Base-by-base conservation (phyloP, 2,888 invertebrate genomes). In the Platycnemis pennipes region DNA sequence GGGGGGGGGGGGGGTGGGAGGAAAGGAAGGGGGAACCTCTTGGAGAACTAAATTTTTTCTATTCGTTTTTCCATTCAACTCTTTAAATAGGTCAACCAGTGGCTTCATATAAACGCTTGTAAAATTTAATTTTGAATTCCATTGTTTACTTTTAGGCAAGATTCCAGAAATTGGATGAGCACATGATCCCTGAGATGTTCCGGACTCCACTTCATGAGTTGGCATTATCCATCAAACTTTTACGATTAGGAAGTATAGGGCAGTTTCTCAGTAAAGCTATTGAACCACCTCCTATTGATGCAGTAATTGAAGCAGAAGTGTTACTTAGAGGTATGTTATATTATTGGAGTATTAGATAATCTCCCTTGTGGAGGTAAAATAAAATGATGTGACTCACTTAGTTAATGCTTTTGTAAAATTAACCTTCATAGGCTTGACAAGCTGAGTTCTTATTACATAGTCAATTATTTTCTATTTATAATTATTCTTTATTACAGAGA, bases 271-370 rank as follows among this genome's bases (percentile, higher is more conserved):
- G 99, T 44, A 99, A 99, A 96, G 99, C 99, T 0, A 98, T 99
- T 44, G 99, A 99, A 96, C 99, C 99, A 0, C 99, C 99, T 77
- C 99, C 99, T 31, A 97, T 99, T 95, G 99, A 99, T 96, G 99
- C 99, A 49, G 99, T 99, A 26, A 99, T 99, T 95, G 99, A 99
- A 96, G 99, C 99, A 0, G 99, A 99, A 97, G 99, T 99, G 86
- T 96, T 97, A 95, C 96, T 98, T 2, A 96, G 96, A 96, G 97
- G 97, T 97, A 95, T 94, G 91, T 89, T 45, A 19, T 77, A 13
- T 26, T 63, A 53, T 22, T 26, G 22, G 1, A 26, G 8, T 53
- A 53, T n/a, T n/a, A 11, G 1, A 53, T 53, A 19, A 7, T 16
- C 53, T 53, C 13, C 8, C 53, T 53, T 1, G 19, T 19, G 19